Evolutionary conservation across 1,140 invertebrate genomes (phyloP), one percentile per base, ranked within the genome.

Genomic region (Danaus plexippus): DNA sequence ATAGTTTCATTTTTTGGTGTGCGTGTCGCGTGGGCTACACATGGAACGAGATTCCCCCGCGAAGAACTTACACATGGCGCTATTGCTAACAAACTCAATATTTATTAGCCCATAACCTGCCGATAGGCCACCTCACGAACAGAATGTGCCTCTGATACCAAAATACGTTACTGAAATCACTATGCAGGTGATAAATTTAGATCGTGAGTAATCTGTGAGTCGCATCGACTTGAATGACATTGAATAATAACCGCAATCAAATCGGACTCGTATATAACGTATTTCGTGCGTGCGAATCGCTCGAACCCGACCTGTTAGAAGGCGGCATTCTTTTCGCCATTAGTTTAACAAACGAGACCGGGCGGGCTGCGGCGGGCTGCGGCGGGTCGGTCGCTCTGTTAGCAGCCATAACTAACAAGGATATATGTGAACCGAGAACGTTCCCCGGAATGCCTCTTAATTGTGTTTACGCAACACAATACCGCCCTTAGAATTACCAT

Each of bases 291-390:
- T 75, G 74, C 75, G 80, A 81, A 84, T 81, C 71, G 75, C 57
- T 65, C 66, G 57, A 74, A 71, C 73, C 75, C 73, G 53, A 49
- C 56, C 66, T 69, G 67, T 72, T 80, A 69, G 67, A 71, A 63
- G 71, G 67, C 63, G 61, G 66, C 64, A 71, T 78, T 80, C 78
- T 85, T 83, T 78, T 63, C 59, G 69, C 67, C 75, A 79, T 81
- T 80, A 80, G 75, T 77, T 66, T 77, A 78, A 81, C 74, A 82
- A 78, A 83, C 69, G 65, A 61, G 80, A 85, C 74, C 79, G 66
- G 69, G 22, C 22, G 59, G 71, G 64, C 71, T 63, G 54, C 56
- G 60, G 50, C 52, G 48, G 61, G 0, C 22, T 32, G 7, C 54
- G 55, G 64, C 53, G 60, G 59, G 64, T 59, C 62, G 56, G 66